Evolutionary conservation across 2,113 vertebrate species (phyloP), one percentile per base, ranked within the genome.

Genomic region (Eubucco bourcierii): DNA sequence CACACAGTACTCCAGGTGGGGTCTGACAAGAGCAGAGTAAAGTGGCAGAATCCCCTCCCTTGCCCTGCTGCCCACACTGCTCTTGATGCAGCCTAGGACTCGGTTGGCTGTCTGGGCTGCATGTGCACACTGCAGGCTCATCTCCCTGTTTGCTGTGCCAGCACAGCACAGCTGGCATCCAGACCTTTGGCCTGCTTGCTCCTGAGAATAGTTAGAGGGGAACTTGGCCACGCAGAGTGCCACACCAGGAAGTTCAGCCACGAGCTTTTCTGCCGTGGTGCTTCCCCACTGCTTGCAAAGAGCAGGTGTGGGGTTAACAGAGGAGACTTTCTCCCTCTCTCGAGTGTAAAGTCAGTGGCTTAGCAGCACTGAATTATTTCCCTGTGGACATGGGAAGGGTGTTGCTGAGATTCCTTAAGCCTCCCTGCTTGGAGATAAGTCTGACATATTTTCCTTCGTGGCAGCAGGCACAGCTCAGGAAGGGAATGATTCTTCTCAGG

Each of bases 131-230:
- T n/a, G n/a, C n/a, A n/a, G n/a, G n/a, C n/a, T n/a, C n/a, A 12
- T 58, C 67, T n/a, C 39, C 3, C 2, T 58, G 0, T 28, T 73
- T 58, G 2, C 2, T 6, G 3, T 34, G 6, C 15, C 29, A 15
- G 13, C 9, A n/a, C 4, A 10, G 23, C n/a, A 21, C 50, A 27
- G 6, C 1, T 34, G 83, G 55, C 20, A 13, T 84, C 47, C 31
- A 12, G 37, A 5, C 55, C 27, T 47, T 18, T 37, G 25, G 65
- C 33, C 44, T 24, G 37, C 21, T 5, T 73, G 50, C 41, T 80
- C 21, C 81, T 39, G 41, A 7, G 23, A 34, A 34, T 11, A 29
- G 68, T 12, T 3, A 19, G 11, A 60, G 68, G 47, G 65, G 64
- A 66, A 29, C 44, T 21, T 4, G 44, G 28, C 20, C 44, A n/a